phyloP scores from a whole-genome alignment of 2,888 invertebrate species.

The Podotricha telesiphe region DNA sequence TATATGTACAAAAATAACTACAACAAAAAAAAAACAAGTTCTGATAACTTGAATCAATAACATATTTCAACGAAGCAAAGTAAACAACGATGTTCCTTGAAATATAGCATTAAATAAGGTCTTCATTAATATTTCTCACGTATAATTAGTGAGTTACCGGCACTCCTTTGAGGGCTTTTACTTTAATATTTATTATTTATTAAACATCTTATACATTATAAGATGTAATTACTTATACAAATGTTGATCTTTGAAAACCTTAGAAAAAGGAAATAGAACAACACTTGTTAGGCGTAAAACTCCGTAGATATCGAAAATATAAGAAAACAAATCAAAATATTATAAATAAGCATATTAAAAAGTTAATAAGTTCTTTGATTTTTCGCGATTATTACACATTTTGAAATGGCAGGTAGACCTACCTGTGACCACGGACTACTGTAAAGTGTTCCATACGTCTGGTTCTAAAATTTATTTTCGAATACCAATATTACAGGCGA shows the following conservation, averaged over 20 bases:
- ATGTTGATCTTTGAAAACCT: background rate
- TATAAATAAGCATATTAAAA: no score
- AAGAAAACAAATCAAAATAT: no score
- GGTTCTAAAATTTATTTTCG: no score
- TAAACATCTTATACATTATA: background rate
- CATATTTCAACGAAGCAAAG: background rate
- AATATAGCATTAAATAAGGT: constrained; percentile 4
- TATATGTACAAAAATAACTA: background rate
- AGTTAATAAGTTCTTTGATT: no score
- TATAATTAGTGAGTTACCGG: constrained; percentile 15
- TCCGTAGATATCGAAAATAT: no score
- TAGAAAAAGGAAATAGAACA: background rate
- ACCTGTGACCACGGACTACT: no score
- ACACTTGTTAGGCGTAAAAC: background rate
- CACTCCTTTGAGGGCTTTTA: constrained; percentile 15
- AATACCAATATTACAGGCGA: no score
- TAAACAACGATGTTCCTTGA: constrained; percentile 3
- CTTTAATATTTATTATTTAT: constrained; percentile 14
- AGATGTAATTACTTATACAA: constrained; percentile 5
- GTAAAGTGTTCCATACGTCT: no score
- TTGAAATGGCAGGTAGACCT: no score
- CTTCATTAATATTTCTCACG: constrained; percentile 17
- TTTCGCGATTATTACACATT: no score
- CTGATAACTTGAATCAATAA: constrained; percentile 8
- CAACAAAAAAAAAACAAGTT: background rate